Conservation (phyloP, 2,797 vertebrate species). For the Leptoclinus maculatus region DNA sequence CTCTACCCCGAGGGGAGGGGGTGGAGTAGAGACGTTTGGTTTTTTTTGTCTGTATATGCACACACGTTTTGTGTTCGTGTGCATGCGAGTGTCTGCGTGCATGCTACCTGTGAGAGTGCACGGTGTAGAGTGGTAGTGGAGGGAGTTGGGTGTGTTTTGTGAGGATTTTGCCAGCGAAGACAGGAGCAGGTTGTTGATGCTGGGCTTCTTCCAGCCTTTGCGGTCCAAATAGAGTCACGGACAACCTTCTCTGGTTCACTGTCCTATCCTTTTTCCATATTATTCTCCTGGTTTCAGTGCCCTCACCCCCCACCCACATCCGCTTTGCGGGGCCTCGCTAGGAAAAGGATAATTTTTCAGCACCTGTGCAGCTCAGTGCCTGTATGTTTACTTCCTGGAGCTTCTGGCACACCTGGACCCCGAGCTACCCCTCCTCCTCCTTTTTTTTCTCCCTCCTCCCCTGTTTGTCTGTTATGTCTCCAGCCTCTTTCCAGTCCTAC, state of each 20-base stretch:
- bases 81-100: slow-evolving; percentile 9
- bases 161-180: slow-evolving; percentile 37
- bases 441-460: slow-evolving; percentile 6
- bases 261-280: slow-evolving; percentile 42
- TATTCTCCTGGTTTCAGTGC: slow-evolving; percentile 50
- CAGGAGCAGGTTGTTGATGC: slow-evolving; percentile 46
- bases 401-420: slow-evolving; percentile 81
- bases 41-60: slow-evolving; percentile 63
- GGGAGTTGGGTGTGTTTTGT: slow-evolving; percentile 53
- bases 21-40: slow-evolving; percentile 52
- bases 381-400: slow-evolving; percentile 79
- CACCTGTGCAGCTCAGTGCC: slow-evolving; percentile 77
- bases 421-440: slow-evolving; percentile 59
- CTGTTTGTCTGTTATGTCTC: slow-evolving; percentile 60
- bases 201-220: slow-evolving; percentile 51
- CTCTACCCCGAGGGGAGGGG: slow-evolving; percentile 69
- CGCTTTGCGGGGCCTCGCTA: slow-evolving; percentile 56
- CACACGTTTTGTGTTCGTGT: slow-evolving; percentile 42
- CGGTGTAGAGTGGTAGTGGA: slow-evolving; percentile 3
- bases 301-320: slow-evolving; percentile 21
- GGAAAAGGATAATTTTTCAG: slow-evolving; percentile 76
- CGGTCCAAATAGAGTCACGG: slow-evolving; percentile 44
- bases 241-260: slow-evolving; percentile 45
- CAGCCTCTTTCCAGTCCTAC: slow-evolving; percentile 47
- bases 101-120: slow-evolving; percentile 62